Percentiles rank a stretch among this genome's conserved stretches.
Evolutionary conservation across 2,888 invertebrate species (phyloP).

Genomic region (Megalurothrips usitatus): DNA sequence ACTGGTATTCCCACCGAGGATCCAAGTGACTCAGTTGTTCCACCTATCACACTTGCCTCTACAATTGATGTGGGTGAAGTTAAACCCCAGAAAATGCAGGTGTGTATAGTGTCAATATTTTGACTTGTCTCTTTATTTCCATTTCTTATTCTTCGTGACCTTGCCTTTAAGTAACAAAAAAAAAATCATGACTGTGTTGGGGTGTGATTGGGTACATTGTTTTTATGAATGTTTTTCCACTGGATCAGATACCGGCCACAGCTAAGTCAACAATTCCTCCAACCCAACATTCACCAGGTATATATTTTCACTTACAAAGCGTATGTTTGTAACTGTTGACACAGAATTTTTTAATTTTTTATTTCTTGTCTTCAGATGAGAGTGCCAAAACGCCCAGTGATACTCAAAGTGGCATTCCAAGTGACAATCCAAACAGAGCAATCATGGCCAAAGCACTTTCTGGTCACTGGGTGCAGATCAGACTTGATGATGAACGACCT

Average conservation of each 20-base stretch:
- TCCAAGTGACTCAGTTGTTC: neutral
- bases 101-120: neutral
- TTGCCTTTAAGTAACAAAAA: too few species aligned
- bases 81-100: neutral
- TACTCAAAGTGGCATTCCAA: neutral
- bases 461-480: slow-evolving; percentile 62
- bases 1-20: neutral
- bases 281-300: neutral
- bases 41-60: neutral
- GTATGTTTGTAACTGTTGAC: neutral
- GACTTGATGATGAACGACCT: slow-evolving; percentile 58
- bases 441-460: slow-evolving; percentile 10
- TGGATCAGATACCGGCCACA: too few species aligned
- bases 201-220: too few species aligned
- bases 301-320: neutral
- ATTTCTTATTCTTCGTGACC: too few species aligned
- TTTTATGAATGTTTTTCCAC: too few species aligned
- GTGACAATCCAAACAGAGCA: neutral
- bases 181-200: too few species aligned
- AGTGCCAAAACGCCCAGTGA: slow-evolving; percentile 1
- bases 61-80: neutral
- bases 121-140: too few species aligned
- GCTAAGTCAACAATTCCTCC: neutral
- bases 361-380: neutral
- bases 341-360: neutral